Evolutionary conservation across 2,797 vertebrate species (phyloP).

Genomic region (Smutsia temminckii): DNA sequence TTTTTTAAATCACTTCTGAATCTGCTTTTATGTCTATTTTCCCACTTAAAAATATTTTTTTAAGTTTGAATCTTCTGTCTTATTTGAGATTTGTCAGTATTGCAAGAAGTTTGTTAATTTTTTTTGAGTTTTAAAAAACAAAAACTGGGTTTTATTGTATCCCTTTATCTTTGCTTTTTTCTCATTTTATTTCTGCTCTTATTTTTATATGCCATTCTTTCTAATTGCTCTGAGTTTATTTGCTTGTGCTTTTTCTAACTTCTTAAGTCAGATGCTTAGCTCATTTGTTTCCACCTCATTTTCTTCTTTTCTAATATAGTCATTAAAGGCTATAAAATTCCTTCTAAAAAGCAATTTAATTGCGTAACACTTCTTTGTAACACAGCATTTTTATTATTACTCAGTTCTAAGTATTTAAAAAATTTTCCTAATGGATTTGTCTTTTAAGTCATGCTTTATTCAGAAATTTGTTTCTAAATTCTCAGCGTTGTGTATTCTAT

Average conservation of each 20-base stretch:
- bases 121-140: not conserved
- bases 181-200: constrained; percentile 10
- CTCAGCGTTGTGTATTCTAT: not conserved
- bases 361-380: constrained; percentile 14
- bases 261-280: not conserved
- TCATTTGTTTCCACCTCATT: constrained; percentile 19
- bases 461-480: not conserved
- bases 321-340: constrained; percentile 42
- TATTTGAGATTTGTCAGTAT: not conserved
- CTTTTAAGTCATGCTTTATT: not conserved
- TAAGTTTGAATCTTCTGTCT: not conserved
- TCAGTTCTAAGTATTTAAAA: not conserved
- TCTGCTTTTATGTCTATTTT: not conserved
- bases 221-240: constrained; percentile 1
- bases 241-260: not conserved
- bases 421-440: not conserved
- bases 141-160: not conserved
- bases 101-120: not conserved
- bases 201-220: constrained; percentile 1
- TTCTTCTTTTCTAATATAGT: constrained; percentile 29
- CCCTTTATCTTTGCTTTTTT: not conserved
- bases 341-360: constrained; percentile 37
- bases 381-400: constrained; percentile 19
- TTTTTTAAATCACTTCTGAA: not conserved
- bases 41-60: not conserved